These are phyloP conservation scores for Falco punctatus DNA, from an alignment of 2,113 vertebrate species.

Conservation along the genomic window DNA sequence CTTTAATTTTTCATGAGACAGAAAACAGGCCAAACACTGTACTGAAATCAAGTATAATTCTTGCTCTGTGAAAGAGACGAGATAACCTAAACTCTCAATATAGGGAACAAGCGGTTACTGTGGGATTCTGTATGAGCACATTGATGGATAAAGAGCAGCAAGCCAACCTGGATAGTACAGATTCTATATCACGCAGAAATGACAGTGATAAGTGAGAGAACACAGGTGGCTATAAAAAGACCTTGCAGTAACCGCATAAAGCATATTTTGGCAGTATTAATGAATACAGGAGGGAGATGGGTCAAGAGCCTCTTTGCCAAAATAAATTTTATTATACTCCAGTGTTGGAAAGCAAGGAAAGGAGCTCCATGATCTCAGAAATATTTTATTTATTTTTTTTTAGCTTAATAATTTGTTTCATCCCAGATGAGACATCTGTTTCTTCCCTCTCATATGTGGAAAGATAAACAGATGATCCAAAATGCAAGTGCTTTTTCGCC, in stretches of 20 bases:
- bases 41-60: neutral
- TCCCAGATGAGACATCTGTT: neutral
- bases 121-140: neutral
- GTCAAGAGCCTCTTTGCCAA: neutral
- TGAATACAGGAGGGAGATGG: neutral
- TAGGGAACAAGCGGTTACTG: too few species aligned
- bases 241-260: neutral
- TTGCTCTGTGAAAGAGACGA: neutral
- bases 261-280: neutral
- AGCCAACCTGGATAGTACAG: neutral
- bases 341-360: neutral
- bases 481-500: neutral
- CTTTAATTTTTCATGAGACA: neutral
- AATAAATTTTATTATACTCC: neutral
- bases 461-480: neutral
- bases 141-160: neutral
- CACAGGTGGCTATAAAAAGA: neutral
- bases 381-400: neutral
- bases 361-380: neutral
- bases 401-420: neutral
- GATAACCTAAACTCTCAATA: neutral
- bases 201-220: neutral
- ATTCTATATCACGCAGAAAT: neutral
- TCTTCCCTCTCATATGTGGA: neutral
- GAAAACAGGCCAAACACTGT: neutral